Conservation (phyloP, 2,888 invertebrate species). For the Drosophila silvestris region DNA sequence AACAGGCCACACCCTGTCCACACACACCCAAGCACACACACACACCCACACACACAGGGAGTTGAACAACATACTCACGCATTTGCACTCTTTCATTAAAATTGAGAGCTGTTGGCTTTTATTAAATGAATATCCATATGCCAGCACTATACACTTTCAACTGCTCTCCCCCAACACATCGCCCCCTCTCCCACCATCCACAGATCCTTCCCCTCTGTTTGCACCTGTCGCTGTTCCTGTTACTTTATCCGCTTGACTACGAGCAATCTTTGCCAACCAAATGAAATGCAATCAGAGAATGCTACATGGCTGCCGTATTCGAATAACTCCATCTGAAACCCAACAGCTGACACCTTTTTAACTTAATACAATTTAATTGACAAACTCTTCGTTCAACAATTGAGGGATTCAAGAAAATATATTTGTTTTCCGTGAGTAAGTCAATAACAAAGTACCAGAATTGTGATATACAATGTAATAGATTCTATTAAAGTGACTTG, state of each 20-base stretch:
- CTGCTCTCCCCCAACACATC: background rate
- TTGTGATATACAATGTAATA: background rate
- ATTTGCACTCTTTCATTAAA: slow-evolving; percentile 72
- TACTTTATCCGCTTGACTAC: slow-evolving; percentile 15
- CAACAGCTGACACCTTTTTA: background rate
- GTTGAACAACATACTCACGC: slow-evolving; percentile 29
- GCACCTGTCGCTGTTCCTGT: slow-evolving; percentile 9
- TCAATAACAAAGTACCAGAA: background rate
- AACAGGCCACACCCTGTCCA: background rate
- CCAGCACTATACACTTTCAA: slow-evolving; percentile 9
- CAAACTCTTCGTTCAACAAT: background rate
- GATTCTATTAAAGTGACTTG: background rate
- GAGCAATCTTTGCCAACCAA: slow-evolving; percentile 43
- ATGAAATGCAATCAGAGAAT: slow-evolving; percentile 64
- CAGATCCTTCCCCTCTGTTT: background rate
- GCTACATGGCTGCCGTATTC: slow-evolving; percentile 34
- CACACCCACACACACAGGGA: slow-evolving; percentile 7
- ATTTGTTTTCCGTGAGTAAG: background rate
- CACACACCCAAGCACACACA: background rate
- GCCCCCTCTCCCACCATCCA: background rate
- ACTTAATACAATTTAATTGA: background rate
- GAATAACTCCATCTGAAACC: slow-evolving; percentile 34
- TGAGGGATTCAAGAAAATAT: background rate
- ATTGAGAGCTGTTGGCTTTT: slow-evolving; percentile 72
- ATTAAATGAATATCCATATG: slow-evolving; percentile 74